phyloP scores from a whole-genome alignment of 2,113 vertebrate genomes.

The Calyptommatus sinebrachiatus region DNA sequence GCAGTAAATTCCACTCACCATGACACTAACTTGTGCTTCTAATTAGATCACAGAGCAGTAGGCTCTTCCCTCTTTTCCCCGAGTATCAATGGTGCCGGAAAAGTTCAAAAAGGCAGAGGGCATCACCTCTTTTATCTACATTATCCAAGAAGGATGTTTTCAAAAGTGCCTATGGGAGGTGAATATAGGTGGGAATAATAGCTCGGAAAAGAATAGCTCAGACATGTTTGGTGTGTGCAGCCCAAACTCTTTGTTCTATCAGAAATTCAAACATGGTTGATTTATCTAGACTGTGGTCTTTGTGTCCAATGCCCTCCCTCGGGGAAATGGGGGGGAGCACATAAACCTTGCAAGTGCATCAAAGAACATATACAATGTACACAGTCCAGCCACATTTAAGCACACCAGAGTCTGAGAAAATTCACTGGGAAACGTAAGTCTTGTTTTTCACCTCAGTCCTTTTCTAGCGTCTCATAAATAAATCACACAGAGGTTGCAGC shows the following conservation, averaged over 20 bases:
- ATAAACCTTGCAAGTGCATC: not conserved
- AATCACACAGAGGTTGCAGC: too few species aligned
- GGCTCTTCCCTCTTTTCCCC: conserved; percentile 11
- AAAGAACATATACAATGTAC: not conserved
- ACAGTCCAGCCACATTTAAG: not conserved
- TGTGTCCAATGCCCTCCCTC: not conserved
- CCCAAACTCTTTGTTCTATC: not conserved
- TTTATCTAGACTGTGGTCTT: not conserved
- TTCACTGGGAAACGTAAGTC: not conserved
- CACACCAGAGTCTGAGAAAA: not conserved
- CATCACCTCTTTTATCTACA: conserved; percentile 17
- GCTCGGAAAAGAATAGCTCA: not conserved
- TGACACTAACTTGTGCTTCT: conserved; percentile 23
- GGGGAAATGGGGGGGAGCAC: not conserved
- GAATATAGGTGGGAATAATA: conserved; percentile 15
- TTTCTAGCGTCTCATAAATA: not conserved
- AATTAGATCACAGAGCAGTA: conserved; percentile 31
- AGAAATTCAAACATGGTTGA: not conserved
- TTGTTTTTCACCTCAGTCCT: not conserved
- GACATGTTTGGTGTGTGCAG: not conserved
- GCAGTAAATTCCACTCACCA: conserved; percentile 22
- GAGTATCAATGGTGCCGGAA: not conserved
- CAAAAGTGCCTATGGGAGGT: conserved; percentile 7
- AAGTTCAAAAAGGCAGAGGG: conserved; percentile 18
- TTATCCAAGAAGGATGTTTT: conserved; percentile 8